phyloP scores from a whole-genome alignment of 2,113 vertebrate genomes.

The Vidua macroura region DNA sequence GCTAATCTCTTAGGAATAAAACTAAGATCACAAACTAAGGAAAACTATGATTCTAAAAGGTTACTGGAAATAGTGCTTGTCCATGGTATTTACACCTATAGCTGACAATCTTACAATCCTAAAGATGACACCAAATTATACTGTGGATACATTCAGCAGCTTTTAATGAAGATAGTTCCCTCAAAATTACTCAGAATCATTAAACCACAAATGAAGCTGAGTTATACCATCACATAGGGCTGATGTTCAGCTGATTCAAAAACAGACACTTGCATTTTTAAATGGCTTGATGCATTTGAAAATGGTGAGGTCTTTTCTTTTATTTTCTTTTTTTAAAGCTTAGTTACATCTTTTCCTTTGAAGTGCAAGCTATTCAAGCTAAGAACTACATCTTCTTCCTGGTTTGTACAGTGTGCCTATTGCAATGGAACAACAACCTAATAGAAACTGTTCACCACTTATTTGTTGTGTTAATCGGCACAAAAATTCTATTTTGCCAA shows the following conservation, averaged over 20 bases:
- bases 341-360: neutral
- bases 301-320: neutral
- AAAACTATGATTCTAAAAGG: neutral
- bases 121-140: neutral
- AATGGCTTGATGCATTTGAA: neutral
- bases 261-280: neutral
- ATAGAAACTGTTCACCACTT: neutral
- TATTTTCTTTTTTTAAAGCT: neutral
- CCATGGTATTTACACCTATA: neutral
- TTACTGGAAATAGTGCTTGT: neutral
- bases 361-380: neutral
- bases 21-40: neutral
- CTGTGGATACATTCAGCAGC: neutral
- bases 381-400: neutral
- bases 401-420: rapidly evolving
- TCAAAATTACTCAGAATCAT: neutral
- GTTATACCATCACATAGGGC: neutral
- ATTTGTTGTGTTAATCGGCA: neutral
- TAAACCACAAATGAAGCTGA: neutral
- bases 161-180: neutral
- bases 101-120: neutral
- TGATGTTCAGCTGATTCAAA: neutral
- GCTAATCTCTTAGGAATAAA: neutral
- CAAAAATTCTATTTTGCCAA: neutral
- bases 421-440: neutral